These are phyloP conservation scores for Teleopsis dalmanni DNA, from an alignment of 1,140 invertebrate genomes.

Conservation along the genomic window DNA sequence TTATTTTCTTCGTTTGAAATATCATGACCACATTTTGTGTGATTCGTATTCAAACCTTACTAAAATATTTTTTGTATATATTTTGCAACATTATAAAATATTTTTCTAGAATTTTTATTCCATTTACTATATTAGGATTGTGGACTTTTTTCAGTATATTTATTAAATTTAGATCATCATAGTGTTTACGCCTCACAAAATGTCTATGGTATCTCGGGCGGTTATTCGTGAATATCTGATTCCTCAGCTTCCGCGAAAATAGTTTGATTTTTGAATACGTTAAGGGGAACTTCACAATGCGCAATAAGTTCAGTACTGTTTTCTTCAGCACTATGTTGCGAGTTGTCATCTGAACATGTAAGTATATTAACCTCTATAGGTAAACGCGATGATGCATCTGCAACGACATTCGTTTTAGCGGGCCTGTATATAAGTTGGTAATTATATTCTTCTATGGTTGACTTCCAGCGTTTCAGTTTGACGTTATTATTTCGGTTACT, in stretches of 20 bases:
- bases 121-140: constrained; percentile 3
- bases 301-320: constrained; percentile 7
- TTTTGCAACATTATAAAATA: not conserved
- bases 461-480: not conserved
- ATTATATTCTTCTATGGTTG: not conserved
- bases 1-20: not conserved
- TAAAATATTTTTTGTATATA: too few relatives aligned
- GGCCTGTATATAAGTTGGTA: not conserved
- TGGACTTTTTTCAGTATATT: not conserved
- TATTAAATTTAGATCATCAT: not conserved
- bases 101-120: constrained; percentile 10
- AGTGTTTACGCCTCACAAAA: not conserved
- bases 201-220: constrained; percentile 1
- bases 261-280: constrained; percentile 9
- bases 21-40: constrained; percentile 2
- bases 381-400: not conserved
- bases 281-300: constrained; percentile 3
- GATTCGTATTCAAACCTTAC: not conserved
- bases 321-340: constrained; percentile 7
- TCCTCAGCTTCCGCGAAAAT: not conserved
- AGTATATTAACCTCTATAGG: not conserved
- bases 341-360: not conserved
- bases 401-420: not conserved
- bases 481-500: not conserved
- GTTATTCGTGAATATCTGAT: constrained; percentile 1